phyloP scores from a whole-genome alignment of 2,888 invertebrate species.

The Volucella inflata region DNA sequence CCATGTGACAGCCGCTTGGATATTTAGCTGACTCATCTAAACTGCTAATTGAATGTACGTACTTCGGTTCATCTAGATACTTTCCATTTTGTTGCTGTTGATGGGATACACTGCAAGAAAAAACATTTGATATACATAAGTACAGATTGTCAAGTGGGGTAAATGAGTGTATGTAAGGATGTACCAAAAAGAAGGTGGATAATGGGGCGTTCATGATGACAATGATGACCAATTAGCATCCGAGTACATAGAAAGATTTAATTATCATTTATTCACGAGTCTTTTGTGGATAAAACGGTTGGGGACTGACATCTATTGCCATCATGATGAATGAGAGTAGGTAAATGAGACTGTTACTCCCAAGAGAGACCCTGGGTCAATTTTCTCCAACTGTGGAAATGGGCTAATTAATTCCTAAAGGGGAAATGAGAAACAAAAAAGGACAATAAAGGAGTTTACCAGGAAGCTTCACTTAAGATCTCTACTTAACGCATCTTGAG shows the following conservation, averaged over 20 bases:
- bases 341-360: not conserved
- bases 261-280: slow-evolving; percentile 45
- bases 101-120: slow-evolving; percentile 77
- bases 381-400: not conserved
- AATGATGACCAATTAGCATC: slow-evolving; percentile 50
- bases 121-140: slow-evolving; percentile 22
- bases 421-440: not conserved
- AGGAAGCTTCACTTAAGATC: not conserved
- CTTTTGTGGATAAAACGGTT: not conserved
- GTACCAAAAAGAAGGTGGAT: slow-evolving; percentile 17
- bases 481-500: slow-evolving; percentile 3
- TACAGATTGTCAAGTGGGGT: slow-evolving; percentile 4
- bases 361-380: slow-evolving; percentile 29
- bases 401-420: slow-evolving; percentile 15
- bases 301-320: slow-evolving; percentile 3
- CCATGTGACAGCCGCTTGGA: slow-evolving; percentile 80
- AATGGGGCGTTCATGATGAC: not conserved
- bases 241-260: slow-evolving; percentile 36
- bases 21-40: slow-evolving; percentile 80
- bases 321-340: slow-evolving; percentile 15
- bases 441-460: slow-evolving; percentile 1
- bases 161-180: slow-evolving; percentile 31
- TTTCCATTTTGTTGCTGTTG: slow-evolving; percentile 80
- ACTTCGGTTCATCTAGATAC: slow-evolving; percentile 83
- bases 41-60: slow-evolving; percentile 79